These are phyloP conservation scores for Drosophila gaucha DNA, from an alignment of 2,888 invertebrate genomes.

Conservation along the genomic window DNA sequence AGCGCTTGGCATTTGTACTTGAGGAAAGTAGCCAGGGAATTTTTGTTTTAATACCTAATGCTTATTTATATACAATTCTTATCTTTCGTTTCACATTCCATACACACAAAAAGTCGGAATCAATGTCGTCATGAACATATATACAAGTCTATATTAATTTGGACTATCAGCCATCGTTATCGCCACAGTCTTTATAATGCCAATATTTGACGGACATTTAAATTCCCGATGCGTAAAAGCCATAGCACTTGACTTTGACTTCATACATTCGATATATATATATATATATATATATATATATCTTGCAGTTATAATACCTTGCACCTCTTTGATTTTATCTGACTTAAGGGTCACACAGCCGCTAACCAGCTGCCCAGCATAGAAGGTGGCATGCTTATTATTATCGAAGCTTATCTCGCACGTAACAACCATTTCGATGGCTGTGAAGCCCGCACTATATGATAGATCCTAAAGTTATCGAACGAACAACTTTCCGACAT, in stretches of 20 bases:
- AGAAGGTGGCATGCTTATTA: conserved; percentile 81
- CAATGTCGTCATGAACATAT: conserved; percentile 65
- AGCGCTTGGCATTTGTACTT: neutral
- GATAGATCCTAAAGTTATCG: conserved; percentile 10
- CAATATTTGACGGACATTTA: conserved; percentile 9
- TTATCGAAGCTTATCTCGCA: conserved; percentile 83
- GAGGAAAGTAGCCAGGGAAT: neutral
- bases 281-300: neutral
- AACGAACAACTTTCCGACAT: conserved; percentile 5
- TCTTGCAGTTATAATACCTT: conserved; percentile 65
- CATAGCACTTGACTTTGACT: conserved; percentile 5
- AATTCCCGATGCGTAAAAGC: conserved; percentile 23
- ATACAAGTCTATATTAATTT: conserved; percentile 27
- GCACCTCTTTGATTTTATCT: conserved; percentile 78
- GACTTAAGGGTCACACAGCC: conserved; percentile 74
- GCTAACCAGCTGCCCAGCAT: conserved; percentile 82
- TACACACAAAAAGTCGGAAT: conserved; percentile 33
- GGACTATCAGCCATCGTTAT: conserved; percentile 52
- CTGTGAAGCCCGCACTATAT: neutral
- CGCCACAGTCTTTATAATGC: conserved; percentile 55
- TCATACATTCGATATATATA: neutral
- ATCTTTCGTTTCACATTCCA: conserved; percentile 60
- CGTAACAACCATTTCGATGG: conserved; percentile 78
- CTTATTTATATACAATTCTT: conserved; percentile 46
- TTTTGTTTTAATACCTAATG: conserved; percentile 19